Conservation (phyloP, 2,888 invertebrate species). For the Blastobasis adustella region DNA sequence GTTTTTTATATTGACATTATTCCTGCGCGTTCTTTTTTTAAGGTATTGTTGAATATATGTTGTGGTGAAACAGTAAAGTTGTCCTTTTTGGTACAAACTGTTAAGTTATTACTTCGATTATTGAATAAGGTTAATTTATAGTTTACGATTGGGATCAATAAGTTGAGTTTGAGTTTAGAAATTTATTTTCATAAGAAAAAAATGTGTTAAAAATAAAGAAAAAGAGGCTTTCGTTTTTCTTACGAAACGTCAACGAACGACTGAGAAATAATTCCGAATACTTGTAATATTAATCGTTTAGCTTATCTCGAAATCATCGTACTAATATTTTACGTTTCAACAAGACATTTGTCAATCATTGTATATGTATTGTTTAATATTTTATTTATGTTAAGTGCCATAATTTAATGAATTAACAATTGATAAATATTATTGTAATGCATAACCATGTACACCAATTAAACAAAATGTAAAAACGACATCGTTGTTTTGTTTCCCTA, state of each 20-base stretch:
- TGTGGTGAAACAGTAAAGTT: slow-evolving; percentile 51
- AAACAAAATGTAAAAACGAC: slow-evolving; percentile 58
- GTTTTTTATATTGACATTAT: slow-evolving; percentile 59
- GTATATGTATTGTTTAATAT: slow-evolving; percentile 60
- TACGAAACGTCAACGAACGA: slow-evolving; percentile 68
- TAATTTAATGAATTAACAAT: slow-evolving; percentile 74
- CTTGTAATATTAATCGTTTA: slow-evolving; percentile 26
- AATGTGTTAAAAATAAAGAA: slow-evolving; percentile 30
- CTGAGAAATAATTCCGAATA: slow-evolving; percentile 72
- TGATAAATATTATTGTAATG: slow-evolving; percentile 69
- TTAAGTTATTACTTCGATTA: slow-evolving; percentile 57
- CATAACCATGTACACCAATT: slow-evolving; percentile 75
- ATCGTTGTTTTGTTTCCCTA: slow-evolving; percentile 33
- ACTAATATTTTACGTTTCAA: slow-evolving; percentile 31
- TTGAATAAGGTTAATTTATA: slow-evolving; percentile 57
- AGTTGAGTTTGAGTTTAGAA: slow-evolving; percentile 58
- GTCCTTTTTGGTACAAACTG: slow-evolving; percentile 68
- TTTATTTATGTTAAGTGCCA: slow-evolving; percentile 71
- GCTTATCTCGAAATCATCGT: slow-evolving; percentile 44
- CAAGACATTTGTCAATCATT: slow-evolving; percentile 55
- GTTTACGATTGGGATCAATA: slow-evolving; percentile 68
- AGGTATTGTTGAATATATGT: slow-evolving; percentile 38
- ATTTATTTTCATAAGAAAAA: slow-evolving; percentile 63
- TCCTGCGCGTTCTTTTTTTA: slow-evolving; percentile 68
- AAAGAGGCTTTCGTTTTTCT: slow-evolving; percentile 55